Conservation (phyloP, 2,797 vertebrate genomes). For the Corythornis leucogaster region DNA sequence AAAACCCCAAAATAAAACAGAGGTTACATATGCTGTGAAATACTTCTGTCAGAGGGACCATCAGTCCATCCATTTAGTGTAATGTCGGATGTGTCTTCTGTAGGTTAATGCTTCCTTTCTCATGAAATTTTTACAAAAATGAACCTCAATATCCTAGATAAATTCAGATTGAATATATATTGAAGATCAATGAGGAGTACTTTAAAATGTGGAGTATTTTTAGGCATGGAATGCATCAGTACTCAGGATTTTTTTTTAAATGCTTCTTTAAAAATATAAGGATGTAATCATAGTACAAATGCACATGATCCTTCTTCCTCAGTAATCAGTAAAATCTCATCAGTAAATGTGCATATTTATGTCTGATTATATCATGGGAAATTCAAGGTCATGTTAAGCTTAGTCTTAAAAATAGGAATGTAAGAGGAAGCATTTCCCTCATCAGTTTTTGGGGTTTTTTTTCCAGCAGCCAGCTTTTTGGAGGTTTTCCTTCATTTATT, state of each 20-base stretch:
- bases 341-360: not conserved
- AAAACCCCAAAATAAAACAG: not conserved
- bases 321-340: not conserved
- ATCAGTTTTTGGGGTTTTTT: not conserved
- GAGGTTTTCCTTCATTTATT: not conserved
- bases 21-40: not conserved
- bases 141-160: not conserved
- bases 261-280: not conserved
- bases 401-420: constrained; percentile 30
- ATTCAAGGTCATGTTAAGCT: constrained; percentile 35
- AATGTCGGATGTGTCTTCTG: not conserved
- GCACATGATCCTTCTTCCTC: not conserved
- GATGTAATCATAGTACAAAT: not conserved
- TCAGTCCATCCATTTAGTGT: not conserved
- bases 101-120: not conserved
- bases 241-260: not conserved
- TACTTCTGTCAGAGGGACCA: not conserved
- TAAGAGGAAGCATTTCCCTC: constrained; percentile 14
- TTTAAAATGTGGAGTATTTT: not conserved
- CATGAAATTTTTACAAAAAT: not conserved
- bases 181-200: not conserved
- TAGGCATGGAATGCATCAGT: not conserved
- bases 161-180: not conserved
- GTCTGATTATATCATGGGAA: constrained; percentile 43
- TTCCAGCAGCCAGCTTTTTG: not conserved